phyloP scores from a whole-genome alignment of 2,113 vertebrate species.

The Zapornia atra region DNA sequence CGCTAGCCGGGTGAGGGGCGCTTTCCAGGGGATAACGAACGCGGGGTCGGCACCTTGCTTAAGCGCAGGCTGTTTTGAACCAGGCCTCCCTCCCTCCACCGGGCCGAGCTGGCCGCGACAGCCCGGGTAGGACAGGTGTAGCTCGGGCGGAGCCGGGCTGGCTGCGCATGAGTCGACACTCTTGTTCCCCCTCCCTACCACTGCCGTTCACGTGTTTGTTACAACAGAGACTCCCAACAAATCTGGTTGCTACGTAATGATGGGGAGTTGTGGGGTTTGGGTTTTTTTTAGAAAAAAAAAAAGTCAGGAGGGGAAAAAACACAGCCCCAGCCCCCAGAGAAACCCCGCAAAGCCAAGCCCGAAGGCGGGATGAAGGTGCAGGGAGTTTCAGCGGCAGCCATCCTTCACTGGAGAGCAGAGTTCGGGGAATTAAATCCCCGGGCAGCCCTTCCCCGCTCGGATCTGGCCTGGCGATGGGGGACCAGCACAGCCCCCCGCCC shows the following conservation, averaged over 20 bases:
- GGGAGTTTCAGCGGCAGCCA: not conserved
- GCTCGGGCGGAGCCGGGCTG: not conserved
- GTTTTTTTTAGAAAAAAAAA: not conserved
- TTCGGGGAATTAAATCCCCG: not conserved
- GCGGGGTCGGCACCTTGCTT: not conserved
- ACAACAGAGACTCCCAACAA: not conserved
- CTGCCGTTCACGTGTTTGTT: not conserved
- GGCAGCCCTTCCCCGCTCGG: not conserved
- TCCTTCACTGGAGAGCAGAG: not conserved
- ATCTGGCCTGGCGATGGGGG: not conserved
- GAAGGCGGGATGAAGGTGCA: not conserved
- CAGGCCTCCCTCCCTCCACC: no score
- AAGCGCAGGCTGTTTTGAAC: accelerated
- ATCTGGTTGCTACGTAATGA: not conserved
- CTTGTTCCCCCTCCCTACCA: not conserved
- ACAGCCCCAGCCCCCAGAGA: not conserved
- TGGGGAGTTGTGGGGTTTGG: not conserved
- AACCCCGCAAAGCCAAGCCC: no score
- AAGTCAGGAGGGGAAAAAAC: no score
- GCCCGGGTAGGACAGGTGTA: not conserved
- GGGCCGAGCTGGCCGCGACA: no score
- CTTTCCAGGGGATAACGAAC: not conserved
- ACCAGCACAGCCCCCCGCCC: not conserved
- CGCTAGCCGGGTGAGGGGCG: not conserved
- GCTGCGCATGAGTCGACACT: not conserved